These are phyloP conservation scores for Syngnathus scovelli DNA, from an alignment of 2,113 vertebrate species.

Conservation along the genomic window DNA sequence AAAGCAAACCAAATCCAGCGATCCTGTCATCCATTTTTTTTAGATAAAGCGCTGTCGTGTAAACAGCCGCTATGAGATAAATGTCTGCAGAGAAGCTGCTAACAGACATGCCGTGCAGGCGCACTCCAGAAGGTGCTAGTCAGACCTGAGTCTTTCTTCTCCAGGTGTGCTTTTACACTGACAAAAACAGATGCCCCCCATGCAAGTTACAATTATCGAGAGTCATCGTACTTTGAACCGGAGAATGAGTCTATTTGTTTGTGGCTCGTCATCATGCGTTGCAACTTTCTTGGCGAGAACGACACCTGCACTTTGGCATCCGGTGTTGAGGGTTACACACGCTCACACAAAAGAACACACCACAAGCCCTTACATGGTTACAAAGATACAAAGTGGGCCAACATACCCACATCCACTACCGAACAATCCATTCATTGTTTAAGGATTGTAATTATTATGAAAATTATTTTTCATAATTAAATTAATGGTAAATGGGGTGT, in stretches of 20 bases:
- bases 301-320: slow-evolving; percentile 27
- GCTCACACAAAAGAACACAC: background rate
- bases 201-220: slow-evolving; percentile 25
- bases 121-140: slow-evolving; percentile 29
- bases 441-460: background rate
- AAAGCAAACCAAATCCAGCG: background rate
- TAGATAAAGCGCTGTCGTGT: background rate
- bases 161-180: slow-evolving; percentile 42
- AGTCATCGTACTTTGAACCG: slow-evolving; percentile 29
- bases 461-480: background rate
- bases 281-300: slow-evolving; percentile 8
- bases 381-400: background rate
- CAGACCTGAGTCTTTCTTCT: slow-evolving; percentile 21
- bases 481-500: background rate
- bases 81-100: slow-evolving; percentile 8
- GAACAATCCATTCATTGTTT: background rate
- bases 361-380: slow-evolving; percentile 13
- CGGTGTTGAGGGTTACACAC: background rate
- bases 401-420: background rate
- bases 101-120: slow-evolving; percentile 15
- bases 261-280: slow-evolving; percentile 35
- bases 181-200: slow-evolving; percentile 35
- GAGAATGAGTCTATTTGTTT: slow-evolving; percentile 50
- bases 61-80: background rate
- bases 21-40: background rate